Conservation (phyloP, 1,140 invertebrate genomes). For the Danaus plexippus region DNA sequence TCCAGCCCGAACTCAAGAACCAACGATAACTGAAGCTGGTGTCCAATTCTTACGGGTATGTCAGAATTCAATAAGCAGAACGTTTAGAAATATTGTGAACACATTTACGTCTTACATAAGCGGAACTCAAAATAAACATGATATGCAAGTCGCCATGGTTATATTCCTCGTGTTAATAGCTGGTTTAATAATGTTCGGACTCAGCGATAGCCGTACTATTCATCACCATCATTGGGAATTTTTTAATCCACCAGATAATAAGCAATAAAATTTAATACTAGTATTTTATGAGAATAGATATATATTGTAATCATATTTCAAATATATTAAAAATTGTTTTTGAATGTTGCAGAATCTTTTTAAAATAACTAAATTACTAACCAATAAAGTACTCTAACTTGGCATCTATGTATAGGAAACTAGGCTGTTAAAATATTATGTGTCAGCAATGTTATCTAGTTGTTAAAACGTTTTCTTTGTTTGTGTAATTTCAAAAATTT, state of each 20-base stretch:
- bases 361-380: too few species aligned
- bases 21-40: slow-evolving; percentile 75
- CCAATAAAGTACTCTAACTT: too few species aligned
- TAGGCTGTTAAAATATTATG: too few species aligned
- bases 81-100: slow-evolving; percentile 77
- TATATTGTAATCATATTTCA: too few species aligned
- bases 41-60: slow-evolving; percentile 78
- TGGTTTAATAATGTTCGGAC: slow-evolving; percentile 79
- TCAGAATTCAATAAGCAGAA: slow-evolving; percentile 74
- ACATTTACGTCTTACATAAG: slow-evolving; percentile 74
- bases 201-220: slow-evolving; percentile 78
- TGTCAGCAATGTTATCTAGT: slow-evolving; percentile 10
- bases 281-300: too few species aligned
- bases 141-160: slow-evolving; percentile 80
- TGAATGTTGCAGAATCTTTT: too few species aligned
- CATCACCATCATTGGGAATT: slow-evolving; percentile 89
- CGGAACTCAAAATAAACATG: slow-evolving; percentile 75
- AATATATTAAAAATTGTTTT: too few species aligned
- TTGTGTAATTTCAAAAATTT: too few species aligned
- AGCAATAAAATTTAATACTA: slow-evolving; percentile 35
- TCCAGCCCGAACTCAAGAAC: slow-evolving; percentile 62
- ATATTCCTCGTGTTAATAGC: slow-evolving; percentile 83
- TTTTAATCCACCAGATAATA: slow-evolving; percentile 79
- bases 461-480: slow-evolving; percentile 5
- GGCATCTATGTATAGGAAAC: too few species aligned